These are phyloP conservation scores for Leptopilina myrica DNA, from an alignment of 2,888 invertebrate genomes.

Conservation along the genomic window DNA sequence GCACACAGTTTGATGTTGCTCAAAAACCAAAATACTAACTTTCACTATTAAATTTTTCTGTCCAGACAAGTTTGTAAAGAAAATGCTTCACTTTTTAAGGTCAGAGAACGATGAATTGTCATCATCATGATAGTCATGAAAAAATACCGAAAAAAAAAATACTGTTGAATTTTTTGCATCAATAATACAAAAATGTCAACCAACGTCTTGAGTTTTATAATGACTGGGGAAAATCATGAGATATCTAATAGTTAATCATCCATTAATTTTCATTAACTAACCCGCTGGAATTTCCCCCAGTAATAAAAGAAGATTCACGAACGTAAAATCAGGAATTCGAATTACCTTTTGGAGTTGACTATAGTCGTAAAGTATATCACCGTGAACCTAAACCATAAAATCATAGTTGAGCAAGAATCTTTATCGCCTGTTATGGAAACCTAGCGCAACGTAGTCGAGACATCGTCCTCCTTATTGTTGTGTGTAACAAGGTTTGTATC, in stretches of 20 bases:
- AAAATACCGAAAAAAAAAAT: no score
- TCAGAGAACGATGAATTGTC: no score
- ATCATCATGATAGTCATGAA: no score
- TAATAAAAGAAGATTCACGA: background rate
- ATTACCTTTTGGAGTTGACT: background rate
- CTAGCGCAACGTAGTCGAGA: background rate
- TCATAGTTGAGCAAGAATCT: slow-evolving; percentile 17
- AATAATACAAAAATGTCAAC: no score
- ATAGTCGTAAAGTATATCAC: slow-evolving; percentile 5
- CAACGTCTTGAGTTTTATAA: no score
- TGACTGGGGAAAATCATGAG: background rate
- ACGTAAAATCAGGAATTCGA: slow-evolving; percentile 2
- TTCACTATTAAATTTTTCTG: background rate
- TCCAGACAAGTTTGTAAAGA: background rate
- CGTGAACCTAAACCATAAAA: slow-evolving; percentile 12
- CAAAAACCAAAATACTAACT: slow-evolving; percentile 10
- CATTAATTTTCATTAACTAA: background rate
- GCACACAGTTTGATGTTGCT: background rate
- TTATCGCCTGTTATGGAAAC: background rate
- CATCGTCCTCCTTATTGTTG: slow-evolving; percentile 8
- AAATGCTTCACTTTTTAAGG: no score
- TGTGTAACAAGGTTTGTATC: background rate
- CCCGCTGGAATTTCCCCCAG: background rate
- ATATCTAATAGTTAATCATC: background rate
- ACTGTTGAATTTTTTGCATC: no score